Percentiles rank a stretch among this genome's conserved stretches.
Conservation (phyloP, 2,113 vertebrate species). For the Emydocephalus ijimae region DNA sequence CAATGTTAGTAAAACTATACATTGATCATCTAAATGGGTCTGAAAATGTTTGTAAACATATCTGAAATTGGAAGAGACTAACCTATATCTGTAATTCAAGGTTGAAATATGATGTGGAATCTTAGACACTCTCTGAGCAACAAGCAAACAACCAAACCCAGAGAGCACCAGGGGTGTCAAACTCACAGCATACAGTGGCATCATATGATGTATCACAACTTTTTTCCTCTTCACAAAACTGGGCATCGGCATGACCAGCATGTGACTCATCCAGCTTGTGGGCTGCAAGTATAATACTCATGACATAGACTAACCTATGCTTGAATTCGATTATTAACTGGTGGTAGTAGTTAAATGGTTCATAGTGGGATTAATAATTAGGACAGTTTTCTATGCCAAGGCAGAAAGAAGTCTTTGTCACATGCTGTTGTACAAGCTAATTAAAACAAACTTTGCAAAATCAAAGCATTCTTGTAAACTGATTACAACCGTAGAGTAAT, state of each 20-base stretch:
- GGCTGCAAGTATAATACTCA: no score
- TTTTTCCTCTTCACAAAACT: no score
- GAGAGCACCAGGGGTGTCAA: background rate
- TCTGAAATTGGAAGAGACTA: background rate
- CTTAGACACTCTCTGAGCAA: background rate
- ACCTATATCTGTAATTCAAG: background rate
- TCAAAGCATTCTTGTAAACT: background rate
- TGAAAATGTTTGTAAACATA: background rate
- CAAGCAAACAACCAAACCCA: background rate
- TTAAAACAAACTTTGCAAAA: background rate
- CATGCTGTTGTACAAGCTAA: background rate
- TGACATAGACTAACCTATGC: background rate
- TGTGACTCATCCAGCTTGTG: no score
- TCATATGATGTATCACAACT: no score
- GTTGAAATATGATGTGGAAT: background rate
- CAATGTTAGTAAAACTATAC: background rate
- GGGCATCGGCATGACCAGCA: no score
- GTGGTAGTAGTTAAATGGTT: background rate
- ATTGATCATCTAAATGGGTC: background rate
- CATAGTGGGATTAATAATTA: background rate
- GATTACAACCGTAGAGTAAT: background rate
- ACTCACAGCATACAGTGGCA: no score
- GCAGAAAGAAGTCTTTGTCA: background rate
- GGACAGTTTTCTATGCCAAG: background rate
- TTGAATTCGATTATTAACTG: background rate